Conservation (phyloP, 2,797 vertebrate species). For the Tokudaia muenninki region DNA sequence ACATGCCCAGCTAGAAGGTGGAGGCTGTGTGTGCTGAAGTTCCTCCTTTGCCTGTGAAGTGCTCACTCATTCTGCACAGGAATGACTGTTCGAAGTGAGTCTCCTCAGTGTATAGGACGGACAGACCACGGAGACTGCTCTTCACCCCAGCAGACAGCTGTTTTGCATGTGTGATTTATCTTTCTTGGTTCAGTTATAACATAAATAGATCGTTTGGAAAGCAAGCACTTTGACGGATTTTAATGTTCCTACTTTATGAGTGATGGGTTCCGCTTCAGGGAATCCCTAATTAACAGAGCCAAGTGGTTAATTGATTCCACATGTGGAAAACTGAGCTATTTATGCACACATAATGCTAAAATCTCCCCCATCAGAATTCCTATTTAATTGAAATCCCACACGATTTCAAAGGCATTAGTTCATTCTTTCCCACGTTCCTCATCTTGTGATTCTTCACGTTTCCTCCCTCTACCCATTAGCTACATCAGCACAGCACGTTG, state of each 20-base stretch:
- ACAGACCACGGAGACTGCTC: neutral
- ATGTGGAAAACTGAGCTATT: conserved; percentile 36
- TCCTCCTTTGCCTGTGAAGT: neutral
- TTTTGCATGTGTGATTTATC: conserved; percentile 31
- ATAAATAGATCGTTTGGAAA: conserved; percentile 67
- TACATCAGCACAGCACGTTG: neutral
- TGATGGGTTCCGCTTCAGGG: conserved; percentile 66
- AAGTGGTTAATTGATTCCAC: conserved; percentile 68
- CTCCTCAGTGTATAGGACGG: neutral
- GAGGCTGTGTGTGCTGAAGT: fast-evolving
- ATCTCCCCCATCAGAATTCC: conserved; percentile 53
- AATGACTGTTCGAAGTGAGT: fast-evolving
- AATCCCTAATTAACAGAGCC: conserved; percentile 69
- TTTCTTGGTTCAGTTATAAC: conserved; percentile 4
- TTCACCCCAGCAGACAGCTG: neutral
- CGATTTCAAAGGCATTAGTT: conserved; percentile 33
- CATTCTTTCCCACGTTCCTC: neutral
- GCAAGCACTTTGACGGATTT: conserved; percentile 44
- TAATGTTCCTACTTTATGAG: conserved; percentile 64
- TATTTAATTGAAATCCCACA: conserved; percentile 49
- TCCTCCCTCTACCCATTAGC: neutral
- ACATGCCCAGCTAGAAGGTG: neutral
- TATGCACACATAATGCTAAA: conserved; percentile 43
- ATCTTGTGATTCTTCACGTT: neutral
- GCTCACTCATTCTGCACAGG: neutral